Percentiles rank a stretch among this genome's conserved stretches.
These are phyloP conservation scores for Macrotrachela quadricornifera DNA, from an alignment of 1,140 invertebrate genomes.

Conservation along the genomic window DNA sequence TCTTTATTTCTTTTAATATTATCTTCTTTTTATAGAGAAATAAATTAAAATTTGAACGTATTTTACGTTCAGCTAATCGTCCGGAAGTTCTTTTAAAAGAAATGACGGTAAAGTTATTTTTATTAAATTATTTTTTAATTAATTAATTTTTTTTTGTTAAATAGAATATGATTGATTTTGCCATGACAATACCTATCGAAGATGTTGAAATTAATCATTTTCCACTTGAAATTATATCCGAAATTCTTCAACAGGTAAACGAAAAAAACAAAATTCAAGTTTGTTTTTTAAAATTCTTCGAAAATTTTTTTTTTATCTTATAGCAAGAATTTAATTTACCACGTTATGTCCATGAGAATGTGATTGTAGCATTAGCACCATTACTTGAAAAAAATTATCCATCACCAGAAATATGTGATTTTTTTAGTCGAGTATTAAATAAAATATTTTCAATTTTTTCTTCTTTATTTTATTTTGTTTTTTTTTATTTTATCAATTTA, in stretches of 20 bases:
- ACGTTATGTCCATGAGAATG: conserved; percentile 32
- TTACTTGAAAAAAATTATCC: conserved; percentile 40
- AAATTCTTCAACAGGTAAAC: conserved; percentile 40
- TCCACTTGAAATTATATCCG: conserved; percentile 50
- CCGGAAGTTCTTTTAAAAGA: conserved; percentile 59
- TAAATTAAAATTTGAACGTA: conserved; percentile 51
- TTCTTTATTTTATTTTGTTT: conserved; percentile 10
- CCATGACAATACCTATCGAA: conserved; percentile 51
- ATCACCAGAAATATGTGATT: conserved; percentile 40
- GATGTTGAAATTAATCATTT: conserved; percentile 51
- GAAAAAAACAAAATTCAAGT: background rate
- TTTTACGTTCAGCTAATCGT: conserved; percentile 42
- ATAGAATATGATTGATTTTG: conserved; percentile 53
- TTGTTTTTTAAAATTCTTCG: background rate
- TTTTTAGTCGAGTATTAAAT: conserved; percentile 31
- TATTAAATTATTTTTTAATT: background rate
- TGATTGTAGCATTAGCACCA: conserved; percentile 37
- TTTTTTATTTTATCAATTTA: conserved; percentile 17
- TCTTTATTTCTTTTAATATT: conserved; percentile 12
- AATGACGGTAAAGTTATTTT: conserved; percentile 39
- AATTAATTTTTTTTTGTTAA: conserved; percentile 20
- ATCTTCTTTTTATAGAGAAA: conserved; percentile 42
- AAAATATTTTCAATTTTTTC: background rate
- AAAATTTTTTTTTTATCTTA: conserved; percentile 14
- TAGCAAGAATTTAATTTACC: conserved; percentile 23